Evolutionary conservation across 2,113 vertebrate genomes (phyloP).

Genomic region (Halcyon malimbica): DNA sequence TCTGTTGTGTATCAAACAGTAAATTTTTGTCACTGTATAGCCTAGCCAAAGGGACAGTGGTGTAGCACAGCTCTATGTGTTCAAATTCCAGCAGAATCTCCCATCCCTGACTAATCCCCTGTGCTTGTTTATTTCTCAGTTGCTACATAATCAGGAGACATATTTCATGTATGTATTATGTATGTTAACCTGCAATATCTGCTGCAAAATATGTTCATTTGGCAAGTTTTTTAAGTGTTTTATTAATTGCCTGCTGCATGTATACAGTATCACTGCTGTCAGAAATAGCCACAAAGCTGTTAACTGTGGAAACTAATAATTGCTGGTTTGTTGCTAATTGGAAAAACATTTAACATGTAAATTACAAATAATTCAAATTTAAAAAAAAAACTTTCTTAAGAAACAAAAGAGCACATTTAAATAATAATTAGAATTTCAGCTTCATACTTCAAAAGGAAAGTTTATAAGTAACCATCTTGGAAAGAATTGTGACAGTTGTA

Average conservation of each 20-base stretch:
- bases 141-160: not conserved
- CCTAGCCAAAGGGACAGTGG: not conserved
- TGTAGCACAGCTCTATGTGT: not conserved
- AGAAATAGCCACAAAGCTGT: not conserved
- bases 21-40: not conserved
- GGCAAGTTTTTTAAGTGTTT: not conserved
- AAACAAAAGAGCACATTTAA: not conserved
- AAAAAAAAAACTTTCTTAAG: not conserved
- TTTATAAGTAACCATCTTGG: not conserved
- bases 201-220: not conserved
- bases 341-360: not conserved
- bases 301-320: not conserved
- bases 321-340: not conserved
- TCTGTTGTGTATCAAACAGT: not conserved
- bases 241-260: not conserved
- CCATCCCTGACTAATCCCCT: not conserved
- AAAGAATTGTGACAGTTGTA: not conserved
- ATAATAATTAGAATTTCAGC: not conserved
- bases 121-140: not conserved
- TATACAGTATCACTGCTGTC: not conserved
- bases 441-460: not conserved
- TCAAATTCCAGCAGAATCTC: not conserved
- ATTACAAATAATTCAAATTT: not conserved
- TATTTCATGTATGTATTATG: not conserved
- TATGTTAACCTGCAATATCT: not conserved